Conservation (phyloP, 1,140 invertebrate species). For the Halesus radiatus region DNA sequence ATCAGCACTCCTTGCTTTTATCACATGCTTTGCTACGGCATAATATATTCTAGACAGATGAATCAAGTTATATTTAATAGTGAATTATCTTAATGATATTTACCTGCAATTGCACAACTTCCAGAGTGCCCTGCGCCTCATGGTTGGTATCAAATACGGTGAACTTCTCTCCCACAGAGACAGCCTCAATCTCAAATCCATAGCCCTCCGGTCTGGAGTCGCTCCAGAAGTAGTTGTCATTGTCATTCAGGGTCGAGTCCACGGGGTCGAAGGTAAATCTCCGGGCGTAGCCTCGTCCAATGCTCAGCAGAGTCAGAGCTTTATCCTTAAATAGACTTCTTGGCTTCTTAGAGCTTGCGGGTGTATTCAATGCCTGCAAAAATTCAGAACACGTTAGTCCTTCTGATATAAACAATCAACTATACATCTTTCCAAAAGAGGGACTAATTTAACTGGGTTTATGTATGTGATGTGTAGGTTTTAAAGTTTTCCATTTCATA, state of each 20-base stretch:
- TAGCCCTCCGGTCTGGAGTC: slow-evolving; percentile 82
- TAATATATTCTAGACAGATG: no score
- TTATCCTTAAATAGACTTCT: slow-evolving; percentile 74
- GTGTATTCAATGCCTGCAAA: slow-evolving; percentile 66
- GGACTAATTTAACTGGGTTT: no score
- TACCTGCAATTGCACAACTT: slow-evolving; percentile 74
- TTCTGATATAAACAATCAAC: not conserved
- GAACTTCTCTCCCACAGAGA: slow-evolving; percentile 80
- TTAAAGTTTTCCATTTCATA: not conserved
- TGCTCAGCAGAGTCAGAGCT: slow-evolving; percentile 76
- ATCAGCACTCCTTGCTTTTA: no score
- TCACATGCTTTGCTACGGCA: no score
- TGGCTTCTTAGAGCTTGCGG: slow-evolving; percentile 64
- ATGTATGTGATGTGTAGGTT: not conserved
- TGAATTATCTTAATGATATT: no score
- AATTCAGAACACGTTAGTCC: slow-evolving; percentile 54
- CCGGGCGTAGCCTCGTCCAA: slow-evolving; percentile 82
- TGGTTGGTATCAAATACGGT: slow-evolving; percentile 77
- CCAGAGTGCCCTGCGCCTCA: slow-evolving; percentile 74
- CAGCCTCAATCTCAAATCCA: slow-evolving; percentile 78
- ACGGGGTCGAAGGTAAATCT: slow-evolving; percentile 80
- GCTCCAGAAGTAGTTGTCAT: slow-evolving; percentile 83
- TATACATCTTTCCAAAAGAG: not conserved
- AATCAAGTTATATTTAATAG: no score
- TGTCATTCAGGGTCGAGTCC: slow-evolving; percentile 75